phyloP scores from a whole-genome alignment of 1,140 invertebrate species.

The Listronotus oregonensis region DNA sequence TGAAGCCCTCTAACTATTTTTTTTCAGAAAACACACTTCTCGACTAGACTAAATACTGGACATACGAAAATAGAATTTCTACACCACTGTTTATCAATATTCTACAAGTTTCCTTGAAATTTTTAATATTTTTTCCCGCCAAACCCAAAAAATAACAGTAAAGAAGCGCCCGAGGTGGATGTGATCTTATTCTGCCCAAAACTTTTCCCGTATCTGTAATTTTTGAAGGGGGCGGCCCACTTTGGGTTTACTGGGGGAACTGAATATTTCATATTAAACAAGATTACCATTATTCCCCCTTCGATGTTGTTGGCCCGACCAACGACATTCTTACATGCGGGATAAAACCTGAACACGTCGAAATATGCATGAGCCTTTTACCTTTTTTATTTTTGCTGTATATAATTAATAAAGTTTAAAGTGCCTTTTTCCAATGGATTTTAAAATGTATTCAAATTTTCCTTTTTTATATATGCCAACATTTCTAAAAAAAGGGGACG shows the following conservation, averaged over 20 bases:
- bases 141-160: conserved; percentile 27
- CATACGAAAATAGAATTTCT: not conserved
- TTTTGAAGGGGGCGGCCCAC: conserved; percentile 31
- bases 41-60: no score
- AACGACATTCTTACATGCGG: conserved; percentile 23
- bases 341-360: conserved; percentile 32
- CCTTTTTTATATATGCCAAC: not conserved
- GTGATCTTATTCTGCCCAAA: conserved; percentile 30
- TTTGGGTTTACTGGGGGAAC: conserved; percentile 23
- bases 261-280: conserved; percentile 51
- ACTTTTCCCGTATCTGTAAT: conserved; percentile 31
- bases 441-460: conserved; percentile 8
- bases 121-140: conserved; percentile 16
- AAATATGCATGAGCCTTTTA: conserved; percentile 32
- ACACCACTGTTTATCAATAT: conserved; percentile 6
- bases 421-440: conserved; percentile 17
- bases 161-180: conserved; percentile 15
- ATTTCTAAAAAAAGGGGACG: no score
- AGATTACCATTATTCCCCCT: conserved; percentile 52
- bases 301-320: conserved; percentile 36
- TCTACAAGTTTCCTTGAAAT: conserved; percentile 20
- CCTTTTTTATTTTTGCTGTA: conserved; percentile 14
- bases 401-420: conserved; percentile 20
- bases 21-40: no score
- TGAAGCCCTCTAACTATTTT: no score